phyloP scores from a whole-genome alignment of 2,888 invertebrate genomes.

The Cantharis lateralis region DNA sequence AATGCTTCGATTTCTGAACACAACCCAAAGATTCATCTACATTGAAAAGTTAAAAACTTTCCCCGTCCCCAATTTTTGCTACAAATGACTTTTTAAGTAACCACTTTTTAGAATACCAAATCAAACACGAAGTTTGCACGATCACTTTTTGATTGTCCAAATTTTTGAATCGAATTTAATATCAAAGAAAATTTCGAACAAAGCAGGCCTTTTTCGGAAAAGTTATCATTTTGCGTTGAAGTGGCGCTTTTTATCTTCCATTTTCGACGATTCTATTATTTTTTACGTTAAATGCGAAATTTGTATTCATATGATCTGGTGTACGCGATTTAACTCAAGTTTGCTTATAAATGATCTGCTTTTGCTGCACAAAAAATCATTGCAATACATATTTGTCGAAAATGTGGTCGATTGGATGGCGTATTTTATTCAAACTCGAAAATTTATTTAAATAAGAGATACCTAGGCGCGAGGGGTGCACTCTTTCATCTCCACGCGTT shows the following conservation, averaged over 20 bases:
- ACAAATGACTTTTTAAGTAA: not conserved
- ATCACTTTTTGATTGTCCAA: not conserved
- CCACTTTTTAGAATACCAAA: not conserved
- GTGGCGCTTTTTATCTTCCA: not conserved
- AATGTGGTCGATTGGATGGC: constrained; percentile 4
- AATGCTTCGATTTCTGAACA: not conserved
- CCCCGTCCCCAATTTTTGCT: not conserved
- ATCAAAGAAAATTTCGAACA: not conserved
- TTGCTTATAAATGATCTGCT: constrained; percentile 22
- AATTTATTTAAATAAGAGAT: not conserved
- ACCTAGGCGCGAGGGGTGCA: not conserved
- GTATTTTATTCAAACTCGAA: not conserved
- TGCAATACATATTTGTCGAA: constrained; percentile 16
- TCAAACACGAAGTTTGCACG: not conserved
- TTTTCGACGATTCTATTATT: not conserved
- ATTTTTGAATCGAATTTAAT: not conserved
- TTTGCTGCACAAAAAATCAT: constrained; percentile 19
- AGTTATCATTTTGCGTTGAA: not conserved
- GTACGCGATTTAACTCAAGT: constrained; percentile 16
- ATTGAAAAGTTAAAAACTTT: not conserved
- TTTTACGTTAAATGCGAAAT: constrained; percentile 6
- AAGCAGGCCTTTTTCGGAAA: not conserved
- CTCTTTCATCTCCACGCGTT: not conserved
- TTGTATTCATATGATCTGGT: constrained; percentile 25
- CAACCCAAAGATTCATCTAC: not conserved